Evolutionary conservation across 2,797 vertebrate species (phyloP), one percentile per base, ranked within the genome.

Genomic region (Knipowitschia caucasica): DNA sequence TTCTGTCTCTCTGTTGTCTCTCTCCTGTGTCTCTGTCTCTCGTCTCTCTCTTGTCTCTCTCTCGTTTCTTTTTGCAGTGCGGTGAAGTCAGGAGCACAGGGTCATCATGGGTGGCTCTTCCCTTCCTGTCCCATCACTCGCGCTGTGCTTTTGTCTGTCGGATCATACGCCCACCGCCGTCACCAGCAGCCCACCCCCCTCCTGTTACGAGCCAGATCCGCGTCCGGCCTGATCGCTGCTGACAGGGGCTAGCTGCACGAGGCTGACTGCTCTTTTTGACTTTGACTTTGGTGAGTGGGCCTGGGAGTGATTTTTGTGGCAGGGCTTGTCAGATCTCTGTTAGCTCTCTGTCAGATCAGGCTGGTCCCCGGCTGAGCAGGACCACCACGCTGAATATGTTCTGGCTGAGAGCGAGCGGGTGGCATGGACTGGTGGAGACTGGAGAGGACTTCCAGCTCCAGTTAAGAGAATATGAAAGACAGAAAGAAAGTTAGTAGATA

Each of bases 331-430:
- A 96, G 92, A 92, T 93, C 89, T 91, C 86, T 42, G 88, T 91
- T 90, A 77, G 88, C 86, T 75, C 92, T 69, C 73, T 34, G 77
- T 67, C 80, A 90, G 86, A 85, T 85, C 84, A 91, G 81, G 23
- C 12, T 77, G 78, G 65, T 66, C 79, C 78, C 84, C 79, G 72
- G 40, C 71, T 72, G 53, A n/a, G n/a, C 92, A 89, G 88, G 89
- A 75, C 89, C 80, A 89, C 88, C 90, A 93, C 92, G 91, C 89
- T 92, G 94, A 96, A 95, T 94, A 96, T 96, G 94, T 94, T 95
- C 93, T 89, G 89, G 89, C 92, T 84, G 84, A 92, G 91, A 92
- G 93, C 93, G 93, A 91, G 91, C 92, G 93, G 89, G 92, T 94
- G 86, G 84, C 84, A 85, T 2, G 21, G 6, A 89, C 87, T 89